Evolutionary conservation across 2,797 vertebrate genomes (phyloP), one percentile per base, ranked within the genome.

Genomic region (Anas georgica): DNA sequence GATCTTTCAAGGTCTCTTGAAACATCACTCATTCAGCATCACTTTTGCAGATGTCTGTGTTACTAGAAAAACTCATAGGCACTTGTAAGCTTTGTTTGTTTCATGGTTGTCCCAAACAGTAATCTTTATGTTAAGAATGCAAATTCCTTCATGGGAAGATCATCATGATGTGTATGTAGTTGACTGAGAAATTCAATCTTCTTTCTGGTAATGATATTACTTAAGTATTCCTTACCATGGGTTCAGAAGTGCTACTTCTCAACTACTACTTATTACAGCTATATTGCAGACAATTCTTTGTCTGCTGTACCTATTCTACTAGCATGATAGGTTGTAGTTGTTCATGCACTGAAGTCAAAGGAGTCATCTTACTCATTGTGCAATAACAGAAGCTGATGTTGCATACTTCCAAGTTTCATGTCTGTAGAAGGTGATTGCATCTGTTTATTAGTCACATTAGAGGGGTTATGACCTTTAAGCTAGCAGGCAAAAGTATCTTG

Each of bases 261-360:
- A 72, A 31, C 17, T 55, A 41, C 48, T 62, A 39, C 31, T 50
- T 25, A 15, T 35, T 59, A 22, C 64, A 72, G 45, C n/a, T 18
- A 4, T 62, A 86, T 70, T 56, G 28, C 58, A 83, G 28, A 21
- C 21, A 50, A 28, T 59, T 74, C n/a, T 21, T 37, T 52, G n/a
- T 48, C 35, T 73, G 56, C 22, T 48, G 7, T 25, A 56, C 25
- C 20, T 48, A 37, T 45, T 70, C 37, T 12, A 45, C 54, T 80
- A 50, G 13, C 11, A 33, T 43, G 50, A 35, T 73, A 76, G 70
- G 72, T 37, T 66, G 33, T 31, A 45, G 39, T 11, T 74, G 68
- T 28, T 90, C 91, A 35, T 37, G 48, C 50, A 12, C 64, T 76
- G 86, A 43, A 94, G 83, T 56, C 92, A 94, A 66, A 92, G 23